These are phyloP conservation scores for Tricholaema leucomelas DNA, from an alignment of 2,113 vertebrate species.

Conservation along the genomic window DNA sequence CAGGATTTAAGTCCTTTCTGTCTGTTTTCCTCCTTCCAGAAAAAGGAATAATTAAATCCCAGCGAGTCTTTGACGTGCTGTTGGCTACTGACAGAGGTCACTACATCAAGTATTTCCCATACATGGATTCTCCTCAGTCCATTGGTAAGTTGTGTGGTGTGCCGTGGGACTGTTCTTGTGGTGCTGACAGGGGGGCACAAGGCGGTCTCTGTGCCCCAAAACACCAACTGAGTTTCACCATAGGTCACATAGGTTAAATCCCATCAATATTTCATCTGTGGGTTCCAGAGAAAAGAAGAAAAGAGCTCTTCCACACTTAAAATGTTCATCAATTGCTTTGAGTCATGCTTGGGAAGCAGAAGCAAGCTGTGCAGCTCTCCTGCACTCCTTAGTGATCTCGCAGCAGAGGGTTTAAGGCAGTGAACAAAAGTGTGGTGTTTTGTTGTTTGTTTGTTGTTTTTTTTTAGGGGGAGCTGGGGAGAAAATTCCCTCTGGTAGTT, in stretches of 20 bases:
- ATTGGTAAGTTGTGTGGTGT: conserved; percentile 64
- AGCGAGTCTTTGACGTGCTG: conserved; percentile 83
- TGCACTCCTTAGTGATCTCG: background rate
- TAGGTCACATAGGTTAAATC: background rate
- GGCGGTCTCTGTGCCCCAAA: background rate
- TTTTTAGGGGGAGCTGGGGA: background rate
- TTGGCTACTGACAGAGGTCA: conserved; percentile 86
- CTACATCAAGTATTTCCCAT: conserved; percentile 84
- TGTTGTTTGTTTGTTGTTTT: background rate
- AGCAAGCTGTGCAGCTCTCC: background rate
- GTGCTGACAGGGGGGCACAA: rapidly evolving
- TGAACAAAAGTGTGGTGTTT: rapidly evolving
- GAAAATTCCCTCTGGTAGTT: background rate
- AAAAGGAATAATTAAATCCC: conserved; percentile 85
- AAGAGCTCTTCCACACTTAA: background rate
- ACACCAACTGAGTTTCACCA: rapidly evolving
- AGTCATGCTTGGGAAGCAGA: rapidly evolving
- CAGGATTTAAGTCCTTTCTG: background rate
- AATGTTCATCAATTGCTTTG: rapidly evolving
- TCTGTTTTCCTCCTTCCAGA: conserved; percentile 70
- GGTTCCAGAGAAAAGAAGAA: background rate
- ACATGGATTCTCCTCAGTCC: conserved; percentile 88
- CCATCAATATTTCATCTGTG: rapidly evolving
- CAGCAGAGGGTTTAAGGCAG: background rate
- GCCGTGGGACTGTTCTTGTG: rapidly evolving